Percentiles rank a stretch among this genome's conserved stretches.
These are phyloP conservation scores for Caenorhabditis brenneri DNA, from an alignment of 1,140 invertebrate genomes.

Conservation along the genomic window DNA sequence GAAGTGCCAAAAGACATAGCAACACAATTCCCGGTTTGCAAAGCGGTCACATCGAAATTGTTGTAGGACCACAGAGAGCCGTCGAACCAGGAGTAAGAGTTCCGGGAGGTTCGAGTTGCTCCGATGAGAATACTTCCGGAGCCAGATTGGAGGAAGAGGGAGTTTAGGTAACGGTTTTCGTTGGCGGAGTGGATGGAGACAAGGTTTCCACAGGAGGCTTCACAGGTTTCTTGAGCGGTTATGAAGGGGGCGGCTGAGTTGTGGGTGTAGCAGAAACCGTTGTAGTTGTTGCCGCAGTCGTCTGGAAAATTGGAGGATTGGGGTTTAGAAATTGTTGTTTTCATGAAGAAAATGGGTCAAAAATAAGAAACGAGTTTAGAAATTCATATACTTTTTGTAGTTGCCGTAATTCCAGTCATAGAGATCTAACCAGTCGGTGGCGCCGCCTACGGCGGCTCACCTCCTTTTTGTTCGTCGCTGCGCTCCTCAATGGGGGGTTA, in stretches of 20 bases:
- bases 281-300: background rate
- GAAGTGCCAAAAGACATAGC: background rate
- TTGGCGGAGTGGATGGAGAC: background rate
- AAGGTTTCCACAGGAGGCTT: background rate
- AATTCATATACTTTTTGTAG: too few relatives aligned
- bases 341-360: too few relatives aligned
- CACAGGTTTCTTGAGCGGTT: background rate
- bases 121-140: background rate
- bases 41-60: background rate
- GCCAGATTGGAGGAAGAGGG: background rate
- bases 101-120: background rate
- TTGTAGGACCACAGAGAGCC: background rate
- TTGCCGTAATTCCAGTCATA: too few relatives aligned
- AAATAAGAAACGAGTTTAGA: background rate
- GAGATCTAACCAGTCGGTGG: too few relatives aligned
- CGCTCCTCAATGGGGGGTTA: too few relatives aligned
- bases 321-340: background rate
- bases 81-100: background rate
- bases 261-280: background rate
- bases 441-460: too few relatives aligned
- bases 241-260: background rate
- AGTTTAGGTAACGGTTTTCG: background rate
- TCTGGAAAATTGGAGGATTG: background rate
- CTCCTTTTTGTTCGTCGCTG: too few relatives aligned
- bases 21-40: background rate